Conservation (phyloP, 2,113 vertebrate species). For the Chauna torquata region DNA sequence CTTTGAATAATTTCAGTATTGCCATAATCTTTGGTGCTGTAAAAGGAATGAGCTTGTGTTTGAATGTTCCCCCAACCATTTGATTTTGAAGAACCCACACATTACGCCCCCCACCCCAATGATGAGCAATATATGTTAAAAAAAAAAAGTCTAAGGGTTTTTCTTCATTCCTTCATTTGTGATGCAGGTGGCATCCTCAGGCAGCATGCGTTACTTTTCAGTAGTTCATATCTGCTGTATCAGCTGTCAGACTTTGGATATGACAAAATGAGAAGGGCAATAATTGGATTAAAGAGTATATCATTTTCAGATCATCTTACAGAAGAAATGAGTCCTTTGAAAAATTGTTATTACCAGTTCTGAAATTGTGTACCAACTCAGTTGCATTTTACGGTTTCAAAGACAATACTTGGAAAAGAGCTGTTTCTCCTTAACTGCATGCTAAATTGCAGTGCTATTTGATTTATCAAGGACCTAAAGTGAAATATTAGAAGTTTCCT, state of each 20-base stretch:
- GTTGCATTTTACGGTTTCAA: not conserved
- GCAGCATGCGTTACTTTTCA: not conserved
- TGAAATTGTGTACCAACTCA: not conserved
- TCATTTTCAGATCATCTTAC: not conserved
- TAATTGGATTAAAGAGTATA: not conserved
- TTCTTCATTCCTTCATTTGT: not conserved
- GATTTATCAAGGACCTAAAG: not conserved
- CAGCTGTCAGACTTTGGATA: not conserved
- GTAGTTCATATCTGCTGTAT: fast-evolving
- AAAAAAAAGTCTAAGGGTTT: not conserved
- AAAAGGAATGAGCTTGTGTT: not conserved
- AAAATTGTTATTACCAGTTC: not conserved
- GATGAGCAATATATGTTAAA: not conserved
- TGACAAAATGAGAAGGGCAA: not conserved
- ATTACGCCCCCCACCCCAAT: not conserved
- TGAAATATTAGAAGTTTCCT: not conserved
- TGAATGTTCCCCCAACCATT: not conserved
- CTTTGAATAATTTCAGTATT: not conserved
- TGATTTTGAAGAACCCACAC: not conserved
- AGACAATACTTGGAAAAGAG: not conserved
- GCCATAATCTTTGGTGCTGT: not conserved
- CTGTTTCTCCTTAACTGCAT: not conserved
- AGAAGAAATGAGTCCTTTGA: not conserved
- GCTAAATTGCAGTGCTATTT: not conserved
- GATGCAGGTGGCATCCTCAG: not conserved